Evolutionary conservation across 2,113 vertebrate species (phyloP).

Genomic region (Lophotis ruficrista): DNA sequence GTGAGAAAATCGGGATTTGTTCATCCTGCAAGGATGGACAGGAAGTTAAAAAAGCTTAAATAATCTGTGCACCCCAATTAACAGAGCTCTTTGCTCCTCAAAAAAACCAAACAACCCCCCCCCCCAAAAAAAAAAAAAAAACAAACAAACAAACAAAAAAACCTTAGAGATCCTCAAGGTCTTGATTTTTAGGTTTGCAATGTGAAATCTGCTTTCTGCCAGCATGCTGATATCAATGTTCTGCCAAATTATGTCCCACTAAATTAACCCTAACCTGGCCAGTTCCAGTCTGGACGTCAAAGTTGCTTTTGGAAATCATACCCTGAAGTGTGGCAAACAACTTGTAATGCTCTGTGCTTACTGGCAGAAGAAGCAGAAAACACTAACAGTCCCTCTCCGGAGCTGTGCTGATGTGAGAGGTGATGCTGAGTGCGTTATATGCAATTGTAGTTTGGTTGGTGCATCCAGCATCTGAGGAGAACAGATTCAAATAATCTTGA

Average conservation of each 20-base stretch:
- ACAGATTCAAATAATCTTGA: not conserved
- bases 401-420: not conserved
- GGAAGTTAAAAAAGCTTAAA: not conserved
- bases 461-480: not conserved
- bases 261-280: not conserved
- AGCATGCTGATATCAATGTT: not conserved
- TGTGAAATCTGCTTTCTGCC: not conserved
- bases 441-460: not conserved
- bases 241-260: not conserved
- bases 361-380: not conserved
- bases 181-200: not conserved
- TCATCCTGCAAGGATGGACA: not conserved
- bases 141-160: no score
- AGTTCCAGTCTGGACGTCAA: not conserved
- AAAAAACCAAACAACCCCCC: no score
- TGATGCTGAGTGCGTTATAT: no score
- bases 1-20: not conserved
- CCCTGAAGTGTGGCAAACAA: not conserved
- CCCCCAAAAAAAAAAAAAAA: not conserved
- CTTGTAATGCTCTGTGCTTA: not conserved
- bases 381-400: not conserved
- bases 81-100: not conserved
- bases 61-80: not conserved
- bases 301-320: not conserved
- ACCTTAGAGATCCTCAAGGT: not conserved